Evolutionary conservation across 1,140 invertebrate species (phyloP).

Genomic region (Bombus confusus): DNA sequence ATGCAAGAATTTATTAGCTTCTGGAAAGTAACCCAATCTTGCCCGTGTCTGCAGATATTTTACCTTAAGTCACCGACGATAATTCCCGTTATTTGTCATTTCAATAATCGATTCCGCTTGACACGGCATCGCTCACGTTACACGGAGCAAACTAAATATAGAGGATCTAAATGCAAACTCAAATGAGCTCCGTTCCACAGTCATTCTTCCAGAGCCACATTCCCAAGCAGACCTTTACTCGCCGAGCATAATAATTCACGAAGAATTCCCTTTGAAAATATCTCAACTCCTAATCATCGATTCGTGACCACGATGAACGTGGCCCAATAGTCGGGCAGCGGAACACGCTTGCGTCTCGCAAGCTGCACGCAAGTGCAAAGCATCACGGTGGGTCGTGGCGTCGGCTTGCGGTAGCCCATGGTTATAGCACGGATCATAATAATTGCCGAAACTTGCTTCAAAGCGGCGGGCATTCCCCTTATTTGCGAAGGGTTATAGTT

Average conservation of each 20-base stretch:
- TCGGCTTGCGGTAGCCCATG: slow-evolving; percentile 45
- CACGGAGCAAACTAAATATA: background rate
- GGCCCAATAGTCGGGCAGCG: background rate
- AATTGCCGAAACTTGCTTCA: slow-evolving; percentile 66
- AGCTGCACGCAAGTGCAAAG: slow-evolving; percentile 44
- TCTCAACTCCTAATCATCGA: slow-evolving; percentile 9
- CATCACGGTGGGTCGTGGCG: slow-evolving; percentile 8
- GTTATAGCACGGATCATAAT: slow-evolving; percentile 61
- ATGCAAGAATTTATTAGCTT: too few relatives aligned
- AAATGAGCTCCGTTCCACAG: background rate
- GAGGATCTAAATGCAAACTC: slow-evolving; percentile 22
- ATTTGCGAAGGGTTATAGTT: slow-evolving; percentile 57
- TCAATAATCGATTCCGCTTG: background rate
- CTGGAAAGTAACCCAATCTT: background rate
- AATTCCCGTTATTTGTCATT: background rate
- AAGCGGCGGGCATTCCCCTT: slow-evolving; percentile 49
- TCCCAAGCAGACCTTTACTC: background rate
- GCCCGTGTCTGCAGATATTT: background rate
- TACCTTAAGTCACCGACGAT: background rate
- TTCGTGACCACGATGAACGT: background rate
- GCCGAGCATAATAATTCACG: too few relatives aligned
- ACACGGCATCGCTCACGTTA: background rate
- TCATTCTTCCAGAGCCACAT: background rate
- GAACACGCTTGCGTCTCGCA: slow-evolving; percentile 8
- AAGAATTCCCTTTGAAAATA: background rate